A percentile compares a stretch with the other conserved stretches of the same genome.
These are phyloP conservation scores for Apeltes quadracus DNA, from an alignment of 2,113 vertebrate genomes.

Conservation along the genomic window DNA sequence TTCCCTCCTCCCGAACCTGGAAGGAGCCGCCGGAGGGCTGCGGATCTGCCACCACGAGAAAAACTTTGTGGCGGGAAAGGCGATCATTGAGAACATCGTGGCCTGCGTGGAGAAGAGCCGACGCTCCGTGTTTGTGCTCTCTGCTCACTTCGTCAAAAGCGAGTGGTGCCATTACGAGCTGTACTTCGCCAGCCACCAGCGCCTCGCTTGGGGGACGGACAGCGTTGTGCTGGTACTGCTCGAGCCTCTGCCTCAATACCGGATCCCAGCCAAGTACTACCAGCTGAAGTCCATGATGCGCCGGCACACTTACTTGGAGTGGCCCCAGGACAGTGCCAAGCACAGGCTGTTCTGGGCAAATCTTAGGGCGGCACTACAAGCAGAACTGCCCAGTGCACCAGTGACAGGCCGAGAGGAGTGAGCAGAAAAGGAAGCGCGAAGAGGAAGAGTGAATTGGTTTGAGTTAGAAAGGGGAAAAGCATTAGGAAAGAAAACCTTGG, in stretches of 20 bases:
- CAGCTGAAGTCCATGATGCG: constrained; percentile 89
- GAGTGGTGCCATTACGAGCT: constrained; percentile 97
- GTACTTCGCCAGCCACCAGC: constrained; percentile 90
- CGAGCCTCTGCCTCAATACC: constrained; percentile 85
- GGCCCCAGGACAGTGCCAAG: constrained; percentile 88
- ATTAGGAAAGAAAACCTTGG: background rate
- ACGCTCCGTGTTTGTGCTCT: constrained; percentile 88
- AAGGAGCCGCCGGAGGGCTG: constrained; percentile 71
- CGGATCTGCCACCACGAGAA: constrained; percentile 87
- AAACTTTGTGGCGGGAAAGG: constrained; percentile 87
- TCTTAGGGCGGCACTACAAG: constrained; percentile 82
- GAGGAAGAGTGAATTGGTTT: background rate
- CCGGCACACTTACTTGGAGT: constrained; percentile 87
- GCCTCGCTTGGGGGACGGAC: constrained; percentile 76
- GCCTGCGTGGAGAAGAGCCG: constrained; percentile 88
- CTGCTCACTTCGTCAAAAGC: constrained; percentile 90
- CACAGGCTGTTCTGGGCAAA: constrained; percentile 89
- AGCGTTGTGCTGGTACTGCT: constrained; percentile 88
- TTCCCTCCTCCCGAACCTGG: constrained; percentile 84
- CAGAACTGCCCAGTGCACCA: constrained; percentile 57
- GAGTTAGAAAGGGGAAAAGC: background rate
- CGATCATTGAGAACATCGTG: constrained; percentile 91
- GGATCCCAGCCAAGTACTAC: constrained; percentile 87
- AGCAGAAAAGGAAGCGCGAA: constrained; percentile 9
- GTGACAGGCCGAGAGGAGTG: constrained; percentile 27